Conservation (phyloP, 2,888 invertebrate genomes). For the Suillia variegata region DNA sequence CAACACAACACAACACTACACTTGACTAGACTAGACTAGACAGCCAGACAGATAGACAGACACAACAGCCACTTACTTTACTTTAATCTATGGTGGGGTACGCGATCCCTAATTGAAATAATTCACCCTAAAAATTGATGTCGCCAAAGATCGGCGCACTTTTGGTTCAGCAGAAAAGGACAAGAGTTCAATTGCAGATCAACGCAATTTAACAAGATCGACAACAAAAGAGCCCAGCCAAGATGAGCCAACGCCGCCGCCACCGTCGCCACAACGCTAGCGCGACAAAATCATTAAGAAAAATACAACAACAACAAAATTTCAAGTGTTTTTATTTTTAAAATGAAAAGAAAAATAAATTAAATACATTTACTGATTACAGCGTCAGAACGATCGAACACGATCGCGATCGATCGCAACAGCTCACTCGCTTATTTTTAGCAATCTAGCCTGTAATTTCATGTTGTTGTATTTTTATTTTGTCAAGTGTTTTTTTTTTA, state of each 20-base stretch:
- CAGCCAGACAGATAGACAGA: not conserved
- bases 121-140: constrained; percentile 60
- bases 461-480: not conserved
- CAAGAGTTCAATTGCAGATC: constrained; percentile 48
- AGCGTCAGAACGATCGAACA: not conserved
- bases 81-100: constrained; percentile 40
- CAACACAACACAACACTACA: too few species aligned
- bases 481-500: constrained; percentile 5
- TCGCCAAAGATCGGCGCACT: constrained; percentile 51
- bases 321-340: not conserved
- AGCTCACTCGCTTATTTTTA: constrained; percentile 1
- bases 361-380: constrained; percentile 17
- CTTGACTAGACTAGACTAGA: not conserved
- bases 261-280: too few species aligned
- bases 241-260: too few species aligned
- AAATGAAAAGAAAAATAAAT: not conserved
- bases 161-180: constrained; percentile 41
- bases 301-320: not conserved
- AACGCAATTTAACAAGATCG: constrained; percentile 29
- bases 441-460: not conserved
- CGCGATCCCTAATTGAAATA: constrained; percentile 55
- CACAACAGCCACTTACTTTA: constrained; percentile 28
- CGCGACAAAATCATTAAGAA: too few species aligned
- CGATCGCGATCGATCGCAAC: not conserved
- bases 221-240: not conserved